Percentiles rank a stretch among this genome's conserved stretches.
Evolutionary conservation across 2,888 invertebrate genomes (phyloP).

Genomic region (Psococerastis gibbosa): DNA sequence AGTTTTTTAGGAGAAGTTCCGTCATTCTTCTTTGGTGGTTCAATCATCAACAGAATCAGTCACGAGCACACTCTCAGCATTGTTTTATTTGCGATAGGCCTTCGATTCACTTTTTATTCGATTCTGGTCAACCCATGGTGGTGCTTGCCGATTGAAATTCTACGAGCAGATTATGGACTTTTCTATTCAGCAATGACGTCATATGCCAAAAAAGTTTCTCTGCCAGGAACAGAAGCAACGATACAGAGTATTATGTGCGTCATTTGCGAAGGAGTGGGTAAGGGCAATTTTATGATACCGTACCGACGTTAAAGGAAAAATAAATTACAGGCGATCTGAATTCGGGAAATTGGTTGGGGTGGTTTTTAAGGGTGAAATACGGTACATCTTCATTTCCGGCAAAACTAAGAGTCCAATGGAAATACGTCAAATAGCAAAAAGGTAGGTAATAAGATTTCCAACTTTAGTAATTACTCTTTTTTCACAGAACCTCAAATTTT

Average conservation of each 20-base stretch:
- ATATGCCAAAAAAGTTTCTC: slow-evolving; percentile 24
- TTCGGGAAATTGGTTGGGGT: no score
- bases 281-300: no score
- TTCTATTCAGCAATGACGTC: slow-evolving; percentile 25
- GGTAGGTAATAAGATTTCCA: no score
- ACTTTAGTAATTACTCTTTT: no score
- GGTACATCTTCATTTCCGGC: no score
- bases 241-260: slow-evolving; percentile 26
- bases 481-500: no score
- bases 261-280: slow-evolving; percentile 25
- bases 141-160: slow-evolving; percentile 28
- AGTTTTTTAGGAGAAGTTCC: slow-evolving; percentile 73
- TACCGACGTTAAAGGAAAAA: no score
- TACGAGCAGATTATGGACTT: slow-evolving; percentile 29
- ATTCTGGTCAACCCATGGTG: slow-evolving; percentile 27
- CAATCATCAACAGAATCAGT: slow-evolving; percentile 27
- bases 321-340: no score
- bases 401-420: no score
- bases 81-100: slow-evolving; percentile 57
- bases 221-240: slow-evolving; percentile 24
- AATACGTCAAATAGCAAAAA: no score
- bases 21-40: slow-evolving; percentile 66
- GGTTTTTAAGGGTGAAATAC: no score
- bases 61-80: slow-evolving; percentile 68
- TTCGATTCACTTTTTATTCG: slow-evolving; percentile 32